Conservation (phyloP, 2,888 invertebrate species). For the Gastrophysa polygoni region DNA sequence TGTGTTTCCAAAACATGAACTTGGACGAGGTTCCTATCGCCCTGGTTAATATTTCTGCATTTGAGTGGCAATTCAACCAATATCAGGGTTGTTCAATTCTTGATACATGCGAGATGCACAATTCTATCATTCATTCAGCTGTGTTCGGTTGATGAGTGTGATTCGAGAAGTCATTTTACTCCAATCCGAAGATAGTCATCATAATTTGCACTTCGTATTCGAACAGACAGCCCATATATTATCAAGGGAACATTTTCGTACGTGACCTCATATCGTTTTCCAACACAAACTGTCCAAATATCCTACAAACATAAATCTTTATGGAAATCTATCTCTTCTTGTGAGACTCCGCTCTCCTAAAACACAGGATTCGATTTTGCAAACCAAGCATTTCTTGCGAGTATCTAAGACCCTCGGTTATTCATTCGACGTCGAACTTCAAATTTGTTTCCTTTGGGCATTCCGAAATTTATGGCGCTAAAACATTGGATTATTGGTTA, state of each 20-base stretch:
- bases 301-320: background rate
- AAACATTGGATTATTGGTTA: constrained; percentile 41
- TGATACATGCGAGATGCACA: too few relatives aligned
- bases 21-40: too few relatives aligned
- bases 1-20: too few relatives aligned
- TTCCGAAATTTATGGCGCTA: constrained; percentile 41
- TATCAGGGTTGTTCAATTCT: too few relatives aligned
- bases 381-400: constrained; percentile 30
- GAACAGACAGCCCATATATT: background rate
- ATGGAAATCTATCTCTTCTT: constrained; percentile 22
- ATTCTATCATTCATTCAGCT: too few relatives aligned
- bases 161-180: too few relatives aligned
- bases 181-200: too few relatives aligned
- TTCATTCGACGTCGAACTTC: constrained; percentile 35
- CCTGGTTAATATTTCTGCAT: too few relatives aligned
- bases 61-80: too few relatives aligned
- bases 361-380: constrained; percentile 28
- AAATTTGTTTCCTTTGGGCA: constrained; percentile 38
- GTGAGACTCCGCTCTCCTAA: constrained; percentile 22
- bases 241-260: background rate
- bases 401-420: constrained; percentile 28
- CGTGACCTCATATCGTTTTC: background rate
- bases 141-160: too few relatives aligned
- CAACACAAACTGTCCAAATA: background rate
- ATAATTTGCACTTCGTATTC: background rate